phyloP scores from a whole-genome alignment of 2,888 invertebrate species.

The Piscicola geometra region DNA sequence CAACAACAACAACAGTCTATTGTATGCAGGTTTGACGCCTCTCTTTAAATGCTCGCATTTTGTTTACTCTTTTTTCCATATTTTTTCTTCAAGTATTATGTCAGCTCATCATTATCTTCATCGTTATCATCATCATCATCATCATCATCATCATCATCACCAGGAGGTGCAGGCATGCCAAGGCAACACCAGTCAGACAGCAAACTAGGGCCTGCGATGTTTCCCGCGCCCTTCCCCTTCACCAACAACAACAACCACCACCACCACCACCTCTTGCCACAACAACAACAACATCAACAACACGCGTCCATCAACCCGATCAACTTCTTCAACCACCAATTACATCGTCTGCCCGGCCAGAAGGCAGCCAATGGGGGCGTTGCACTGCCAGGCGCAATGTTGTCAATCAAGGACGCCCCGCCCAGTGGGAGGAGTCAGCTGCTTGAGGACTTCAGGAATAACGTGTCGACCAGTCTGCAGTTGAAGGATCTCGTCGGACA shows the following conservation, averaged over 20 bases:
- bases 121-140: too few relatives aligned
- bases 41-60: background rate
- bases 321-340: constrained; percentile 1
- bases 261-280: constrained; percentile 5
- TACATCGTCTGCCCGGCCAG: background rate
- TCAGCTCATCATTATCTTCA: too few relatives aligned
- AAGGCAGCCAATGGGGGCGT: background rate
- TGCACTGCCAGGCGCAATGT: background rate
- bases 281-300: constrained; percentile 17
- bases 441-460: constrained; percentile 79
- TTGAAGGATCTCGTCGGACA: constrained; percentile 91
- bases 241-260: constrained; percentile 3
- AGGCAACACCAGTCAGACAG: background rate
- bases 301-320: background rate
- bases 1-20: background rate
- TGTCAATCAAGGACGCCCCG: constrained; percentile 8
- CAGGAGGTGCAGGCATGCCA: too few relatives aligned
- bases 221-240: constrained; percentile 4
- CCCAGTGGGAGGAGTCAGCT: constrained; percentile 70
- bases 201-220: background rate
- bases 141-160: too few relatives aligned
- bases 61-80: background rate
- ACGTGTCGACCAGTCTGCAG: constrained; percentile 60
- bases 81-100: too few relatives aligned
- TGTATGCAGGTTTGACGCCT: background rate